Base-by-base conservation (phyloP, 2,797 vertebrate species). In the Pterois miles region DNA sequence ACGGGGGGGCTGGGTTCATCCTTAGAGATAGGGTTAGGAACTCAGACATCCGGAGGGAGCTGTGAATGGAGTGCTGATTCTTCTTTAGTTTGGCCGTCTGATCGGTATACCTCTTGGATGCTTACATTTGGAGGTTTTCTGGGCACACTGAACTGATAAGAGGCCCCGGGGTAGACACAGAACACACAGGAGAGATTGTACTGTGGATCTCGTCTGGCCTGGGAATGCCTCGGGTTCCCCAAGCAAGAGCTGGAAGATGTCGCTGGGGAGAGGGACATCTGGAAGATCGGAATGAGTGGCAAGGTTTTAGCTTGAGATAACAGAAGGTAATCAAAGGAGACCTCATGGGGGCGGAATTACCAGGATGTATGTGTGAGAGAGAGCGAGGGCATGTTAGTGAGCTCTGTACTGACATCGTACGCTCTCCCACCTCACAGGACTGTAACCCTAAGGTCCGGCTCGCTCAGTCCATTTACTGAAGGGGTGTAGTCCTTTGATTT, bases 401-500 rank as follows among this genome's bases (percentile, higher is more conserved):
- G 60, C 11, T 65, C 10, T 48, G 25, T 27, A 12, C 46, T 34
- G 52, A 60, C 57, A 52, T 38, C 25, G 12, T 40, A 6, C 52
- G 20, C 25, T 71, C 50, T 52, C 52, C 29, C 58, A 64, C 23
- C 48, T 74, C 67, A 65, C 14, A 34, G 63, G 36, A 58, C 23
- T 71, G n/a, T 18, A 48, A 57, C 58, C 50, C 50, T 73, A 14
- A 72, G 62, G 33, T 43, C 5, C 46, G 38, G 50, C 64, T 80
- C 46, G 66, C 33, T 43, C 25, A 13, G 31, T 60, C 22, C 40
- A 43, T 69, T 63, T 66, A 70, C 66, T 18, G 18, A 53, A 48
- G 70, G 67, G 48, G 25, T 68, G 12, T 73, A 58, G 71, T 70
- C 62, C 68, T 81, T 65, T 64, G 66, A 79, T 76, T 75, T 81